These are phyloP conservation scores for Drosophila meridiana DNA, from an alignment of 2,888 invertebrate genomes.

Conservation along the genomic window DNA sequence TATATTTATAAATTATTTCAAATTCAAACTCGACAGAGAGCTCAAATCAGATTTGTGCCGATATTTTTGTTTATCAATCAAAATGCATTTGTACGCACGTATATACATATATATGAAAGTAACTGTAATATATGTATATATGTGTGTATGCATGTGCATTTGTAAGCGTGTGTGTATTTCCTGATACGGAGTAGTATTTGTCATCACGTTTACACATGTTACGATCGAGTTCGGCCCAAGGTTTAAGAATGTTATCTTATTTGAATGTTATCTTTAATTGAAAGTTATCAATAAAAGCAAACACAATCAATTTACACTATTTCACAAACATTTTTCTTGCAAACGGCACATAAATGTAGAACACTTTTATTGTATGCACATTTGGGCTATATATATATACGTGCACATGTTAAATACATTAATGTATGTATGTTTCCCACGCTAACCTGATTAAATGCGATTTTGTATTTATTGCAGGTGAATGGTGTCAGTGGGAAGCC, in stretches of 20 bases:
- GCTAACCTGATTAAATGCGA: neutral
- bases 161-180: neutral
- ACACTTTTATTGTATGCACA: neutral
- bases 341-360: neutral
- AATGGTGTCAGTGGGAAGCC: constrained; percentile 1
- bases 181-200: constrained; percentile 2
- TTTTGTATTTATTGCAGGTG: constrained; percentile 1
- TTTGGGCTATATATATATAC: neutral
- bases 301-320: neutral
- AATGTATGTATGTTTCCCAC: neutral
- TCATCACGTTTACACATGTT: neutral
- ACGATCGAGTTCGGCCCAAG: neutral
- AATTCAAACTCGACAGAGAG: neutral
- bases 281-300: neutral
- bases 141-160: neutral
- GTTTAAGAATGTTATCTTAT: neutral
- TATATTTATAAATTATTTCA: neutral
- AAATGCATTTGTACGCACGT: neutral
- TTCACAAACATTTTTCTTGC: neutral
- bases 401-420: neutral
- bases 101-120: neutral
- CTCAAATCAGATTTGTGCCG: neutral
- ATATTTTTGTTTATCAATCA: constrained; percentile 4
- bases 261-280: neutral
- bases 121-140: constrained; percentile 2